Evolutionary conservation across 2,888 invertebrate species (phyloP).

Genomic region (Aspidapion aeneum): DNA sequence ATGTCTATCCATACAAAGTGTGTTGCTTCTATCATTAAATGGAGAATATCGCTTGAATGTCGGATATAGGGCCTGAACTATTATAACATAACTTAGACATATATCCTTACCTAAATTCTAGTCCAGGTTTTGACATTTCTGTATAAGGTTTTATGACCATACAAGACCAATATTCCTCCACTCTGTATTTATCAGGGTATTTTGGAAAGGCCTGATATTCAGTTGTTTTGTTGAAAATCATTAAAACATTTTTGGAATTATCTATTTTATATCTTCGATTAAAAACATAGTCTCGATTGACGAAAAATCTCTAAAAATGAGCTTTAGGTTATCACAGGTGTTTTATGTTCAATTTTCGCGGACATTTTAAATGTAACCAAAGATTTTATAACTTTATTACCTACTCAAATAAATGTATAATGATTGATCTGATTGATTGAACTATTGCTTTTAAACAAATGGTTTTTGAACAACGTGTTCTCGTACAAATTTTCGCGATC

Average conservation of each 20-base stretch:
- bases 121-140: constrained; percentile 57
- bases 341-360: not conserved
- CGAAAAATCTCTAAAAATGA: constrained; percentile 65
- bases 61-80: too few species aligned
- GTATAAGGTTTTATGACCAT: constrained; percentile 76
- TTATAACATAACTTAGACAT: too few species aligned
- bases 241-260: constrained; percentile 53
- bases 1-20: too few species aligned
- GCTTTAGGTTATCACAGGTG: too few species aligned
- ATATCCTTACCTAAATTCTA: not conserved
- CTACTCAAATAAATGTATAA: too few species aligned
- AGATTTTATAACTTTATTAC: not conserved
- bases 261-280: constrained; percentile 62
- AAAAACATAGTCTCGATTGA: constrained; percentile 85
- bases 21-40: too few species aligned
- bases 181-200: constrained; percentile 65
- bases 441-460: too few species aligned
- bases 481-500: too few species aligned
- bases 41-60: too few species aligned
- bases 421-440: too few species aligned
- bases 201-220: constrained; percentile 67
- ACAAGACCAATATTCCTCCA: constrained; percentile 80
- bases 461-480: too few species aligned
- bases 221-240: constrained; percentile 66
- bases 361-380: not conserved